phyloP scores from a whole-genome alignment of 2,113 vertebrate species.

The Rhadina sibilatrix region DNA sequence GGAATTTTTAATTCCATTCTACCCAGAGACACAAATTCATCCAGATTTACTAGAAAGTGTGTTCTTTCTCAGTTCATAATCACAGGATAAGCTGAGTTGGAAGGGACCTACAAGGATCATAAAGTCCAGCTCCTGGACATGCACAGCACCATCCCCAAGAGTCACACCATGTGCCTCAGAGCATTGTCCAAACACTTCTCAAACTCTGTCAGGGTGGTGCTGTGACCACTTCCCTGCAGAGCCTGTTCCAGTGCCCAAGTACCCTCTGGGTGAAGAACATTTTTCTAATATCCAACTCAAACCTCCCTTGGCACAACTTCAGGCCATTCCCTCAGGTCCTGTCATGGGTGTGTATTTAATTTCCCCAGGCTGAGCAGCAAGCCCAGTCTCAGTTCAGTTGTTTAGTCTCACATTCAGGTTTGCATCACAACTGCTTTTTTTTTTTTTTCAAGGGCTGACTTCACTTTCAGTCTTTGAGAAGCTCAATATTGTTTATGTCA shows the following conservation, averaged over 20 bases:
- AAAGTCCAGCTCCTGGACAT: background rate
- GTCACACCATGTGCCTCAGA: accelerated
- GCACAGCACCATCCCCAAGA: background rate
- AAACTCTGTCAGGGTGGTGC: background rate
- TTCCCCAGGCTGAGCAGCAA: background rate
- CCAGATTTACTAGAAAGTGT: background rate
- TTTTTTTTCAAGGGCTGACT: background rate
- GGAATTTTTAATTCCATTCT: background rate
- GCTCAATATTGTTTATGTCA: background rate
- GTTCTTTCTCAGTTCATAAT: background rate
- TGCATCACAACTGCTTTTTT: background rate
- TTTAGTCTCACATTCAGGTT: background rate
- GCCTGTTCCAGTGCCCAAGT: background rate
- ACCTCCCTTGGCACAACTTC: background rate
- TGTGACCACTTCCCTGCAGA: background rate
- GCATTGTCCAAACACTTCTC: background rate
- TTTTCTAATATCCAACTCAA: background rate
- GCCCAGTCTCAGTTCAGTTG: background rate
- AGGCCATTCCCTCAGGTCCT: background rate
- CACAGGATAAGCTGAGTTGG: background rate
- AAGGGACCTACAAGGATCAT: background rate
- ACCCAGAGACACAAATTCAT: background rate
- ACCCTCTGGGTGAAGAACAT: background rate
- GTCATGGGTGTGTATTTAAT: background rate
- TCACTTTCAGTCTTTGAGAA: background rate